A percentile compares a stretch with the other conserved stretches of the same genome.
These are phyloP conservation scores for Rhynchonema sp. DNA, from an alignment of 2,888 invertebrate species.

Conservation along the genomic window DNA sequence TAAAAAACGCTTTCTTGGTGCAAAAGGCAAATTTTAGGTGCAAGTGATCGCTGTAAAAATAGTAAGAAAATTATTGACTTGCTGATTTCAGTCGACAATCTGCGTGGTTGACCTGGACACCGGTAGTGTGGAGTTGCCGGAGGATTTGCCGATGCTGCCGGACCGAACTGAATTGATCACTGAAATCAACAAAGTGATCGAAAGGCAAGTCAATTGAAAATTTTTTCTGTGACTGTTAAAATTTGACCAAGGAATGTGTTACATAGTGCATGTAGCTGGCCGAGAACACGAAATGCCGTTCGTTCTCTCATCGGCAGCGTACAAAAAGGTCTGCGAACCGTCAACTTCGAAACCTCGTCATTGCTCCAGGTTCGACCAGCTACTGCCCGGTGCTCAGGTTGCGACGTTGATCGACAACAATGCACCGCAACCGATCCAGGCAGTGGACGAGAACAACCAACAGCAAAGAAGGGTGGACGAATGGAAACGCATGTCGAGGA, in stretches of 20 bases:
- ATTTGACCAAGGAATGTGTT: too few species aligned
- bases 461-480: conserved; percentile 10
- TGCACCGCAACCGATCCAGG: conserved; percentile 6
- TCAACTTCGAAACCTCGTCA: neutral
- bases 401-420: too few species aligned
- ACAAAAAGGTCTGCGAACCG: neutral
- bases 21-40: too few species aligned
- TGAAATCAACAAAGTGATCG: conserved; percentile 46
- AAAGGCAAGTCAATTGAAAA: too few species aligned
- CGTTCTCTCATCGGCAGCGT: neutral
- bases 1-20: too few species aligned
- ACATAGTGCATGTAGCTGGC: too few species aligned
- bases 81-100: conserved; percentile 50
- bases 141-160: conserved; percentile 81
- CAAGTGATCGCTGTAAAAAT: too few species aligned
- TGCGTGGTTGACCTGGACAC: conserved; percentile 92
- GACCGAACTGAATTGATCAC: conserved; percentile 64
- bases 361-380: neutral
- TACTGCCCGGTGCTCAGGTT: too few species aligned
- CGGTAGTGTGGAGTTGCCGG: conserved; percentile 72
- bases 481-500: conserved; percentile 38
- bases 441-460: neutral
- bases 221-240: too few species aligned
- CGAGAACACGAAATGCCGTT: too few species aligned
- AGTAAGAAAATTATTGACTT: neutral